Evolutionary conservation across 1,140 invertebrate genomes (phyloP).

Genomic region (Drosophila serrata): DNA sequence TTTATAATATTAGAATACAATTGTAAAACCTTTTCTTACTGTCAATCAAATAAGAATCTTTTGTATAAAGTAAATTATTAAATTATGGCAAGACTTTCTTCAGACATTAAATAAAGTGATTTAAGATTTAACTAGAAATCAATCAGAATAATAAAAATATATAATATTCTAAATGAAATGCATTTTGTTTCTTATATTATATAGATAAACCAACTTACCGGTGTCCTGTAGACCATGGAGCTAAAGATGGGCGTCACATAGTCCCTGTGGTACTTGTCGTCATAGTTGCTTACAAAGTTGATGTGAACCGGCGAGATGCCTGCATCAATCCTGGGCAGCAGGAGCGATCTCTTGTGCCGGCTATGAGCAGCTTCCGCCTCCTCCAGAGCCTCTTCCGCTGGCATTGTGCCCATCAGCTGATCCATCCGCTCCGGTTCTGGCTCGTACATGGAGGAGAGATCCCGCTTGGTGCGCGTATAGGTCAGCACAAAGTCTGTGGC

Average conservation of each 20-base stretch:
- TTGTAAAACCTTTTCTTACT: not conserved
- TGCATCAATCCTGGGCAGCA: conserved; percentile 84
- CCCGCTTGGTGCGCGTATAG: conserved; percentile 74
- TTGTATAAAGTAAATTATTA: conserved; percentile 46
- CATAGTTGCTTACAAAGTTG: conserved; percentile 93
- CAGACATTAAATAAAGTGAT: not conserved
- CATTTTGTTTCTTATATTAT: no score
- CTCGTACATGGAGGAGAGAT: conserved; percentile 68
- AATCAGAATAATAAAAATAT: not conserved
- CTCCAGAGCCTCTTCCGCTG: conserved; percentile 47
- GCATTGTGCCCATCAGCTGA: conserved; percentile 33
- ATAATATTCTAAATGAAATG: not conserved
- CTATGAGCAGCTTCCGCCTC: conserved; percentile 58
- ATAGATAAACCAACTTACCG: conserved; percentile 83
- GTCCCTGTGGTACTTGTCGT: conserved; percentile 89
- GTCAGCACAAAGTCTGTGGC: conserved; percentile 86
- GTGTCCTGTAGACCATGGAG: conserved; percentile 94
- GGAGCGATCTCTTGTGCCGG: conserved; percentile 67
- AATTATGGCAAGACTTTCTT: no score
- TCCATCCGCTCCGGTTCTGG: conserved; percentile 42
- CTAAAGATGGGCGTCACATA: conserved; percentile 97
- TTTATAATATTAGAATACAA: not conserved
- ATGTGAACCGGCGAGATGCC: conserved; percentile 92
- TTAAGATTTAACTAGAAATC: not conserved
- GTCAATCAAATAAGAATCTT: no score